Evolutionary conservation across 1,140 invertebrate species (phyloP).

Genomic region (Dermatophagoides farinae): DNA sequence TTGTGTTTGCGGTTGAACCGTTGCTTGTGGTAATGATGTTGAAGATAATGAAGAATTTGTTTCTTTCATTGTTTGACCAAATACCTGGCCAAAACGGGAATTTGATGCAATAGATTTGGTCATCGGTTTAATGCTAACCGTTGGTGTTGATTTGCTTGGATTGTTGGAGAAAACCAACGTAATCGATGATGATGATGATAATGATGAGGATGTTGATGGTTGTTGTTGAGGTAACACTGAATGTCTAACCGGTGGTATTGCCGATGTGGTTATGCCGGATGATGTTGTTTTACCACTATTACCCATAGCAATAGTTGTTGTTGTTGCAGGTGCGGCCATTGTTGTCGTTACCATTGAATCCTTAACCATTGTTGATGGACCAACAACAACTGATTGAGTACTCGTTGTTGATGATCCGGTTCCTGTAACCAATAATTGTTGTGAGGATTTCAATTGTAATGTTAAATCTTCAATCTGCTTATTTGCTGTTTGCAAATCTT

Average conservation of each 20-base stretch:
- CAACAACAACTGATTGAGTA: background rate
- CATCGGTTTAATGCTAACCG: slow-evolving; percentile 2
- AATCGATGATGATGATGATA: background rate
- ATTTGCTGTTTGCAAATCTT: background rate
- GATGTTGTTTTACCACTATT: background rate
- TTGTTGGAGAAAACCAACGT: background rate
- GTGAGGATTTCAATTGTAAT: background rate
- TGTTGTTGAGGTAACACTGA: background rate
- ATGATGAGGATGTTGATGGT: background rate
- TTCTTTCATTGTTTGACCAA: background rate
- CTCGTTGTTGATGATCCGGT: background rate
- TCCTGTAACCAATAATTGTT: too few relatives aligned
- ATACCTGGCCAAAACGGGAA: background rate
- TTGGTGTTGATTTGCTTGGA: slow-evolving; percentile 3
- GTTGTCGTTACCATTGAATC: background rate
- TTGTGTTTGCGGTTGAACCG: background rate
- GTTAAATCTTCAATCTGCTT: slow-evolving; percentile 5
- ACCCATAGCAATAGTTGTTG: background rate
- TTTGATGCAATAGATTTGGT: background rate
- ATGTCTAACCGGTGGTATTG: background rate
- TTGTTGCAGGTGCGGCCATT: background rate
- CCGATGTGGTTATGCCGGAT: background rate
- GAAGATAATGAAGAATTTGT: background rate
- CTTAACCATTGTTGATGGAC: background rate
- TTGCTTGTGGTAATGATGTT: background rate